phyloP scores from a whole-genome alignment of 2,113 vertebrate species.

The Phaetusa simplex region DNA sequence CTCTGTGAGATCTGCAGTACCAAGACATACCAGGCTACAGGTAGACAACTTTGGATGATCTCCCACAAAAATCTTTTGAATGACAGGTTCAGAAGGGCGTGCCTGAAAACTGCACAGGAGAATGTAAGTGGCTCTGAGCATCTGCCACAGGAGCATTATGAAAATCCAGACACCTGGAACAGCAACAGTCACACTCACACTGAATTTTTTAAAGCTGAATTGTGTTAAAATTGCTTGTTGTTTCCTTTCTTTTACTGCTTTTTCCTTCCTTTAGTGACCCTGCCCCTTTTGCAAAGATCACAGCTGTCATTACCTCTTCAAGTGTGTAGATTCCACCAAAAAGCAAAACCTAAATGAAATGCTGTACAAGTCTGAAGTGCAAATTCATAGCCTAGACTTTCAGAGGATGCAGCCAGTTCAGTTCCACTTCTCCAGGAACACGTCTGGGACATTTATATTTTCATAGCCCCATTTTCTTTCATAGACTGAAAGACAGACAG shows the following conservation, averaged over 20 bases:
- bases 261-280: neutral
- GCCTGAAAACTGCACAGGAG: neutral
- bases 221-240: neutral
- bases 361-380: neutral
- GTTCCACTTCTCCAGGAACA: neutral
- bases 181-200: neutral
- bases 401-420: neutral
- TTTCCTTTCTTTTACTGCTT: neutral
- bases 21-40: neutral
- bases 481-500: neutral
- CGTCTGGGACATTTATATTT: neutral
- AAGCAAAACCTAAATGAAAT: neutral
- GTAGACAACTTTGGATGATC: neutral
- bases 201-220: neutral
- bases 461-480: neutral
- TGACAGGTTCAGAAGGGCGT: neutral
- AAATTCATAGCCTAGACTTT: neutral
- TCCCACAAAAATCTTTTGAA: neutral
- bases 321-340: neutral
- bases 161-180: neutral
- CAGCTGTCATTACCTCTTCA: neutral
- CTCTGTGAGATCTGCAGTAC: neutral
- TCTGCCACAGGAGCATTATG: neutral
- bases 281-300: neutral
- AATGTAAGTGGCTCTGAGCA: neutral